phyloP scores from a whole-genome alignment of 2,888 invertebrate species.

The Ischnura elegans region DNA sequence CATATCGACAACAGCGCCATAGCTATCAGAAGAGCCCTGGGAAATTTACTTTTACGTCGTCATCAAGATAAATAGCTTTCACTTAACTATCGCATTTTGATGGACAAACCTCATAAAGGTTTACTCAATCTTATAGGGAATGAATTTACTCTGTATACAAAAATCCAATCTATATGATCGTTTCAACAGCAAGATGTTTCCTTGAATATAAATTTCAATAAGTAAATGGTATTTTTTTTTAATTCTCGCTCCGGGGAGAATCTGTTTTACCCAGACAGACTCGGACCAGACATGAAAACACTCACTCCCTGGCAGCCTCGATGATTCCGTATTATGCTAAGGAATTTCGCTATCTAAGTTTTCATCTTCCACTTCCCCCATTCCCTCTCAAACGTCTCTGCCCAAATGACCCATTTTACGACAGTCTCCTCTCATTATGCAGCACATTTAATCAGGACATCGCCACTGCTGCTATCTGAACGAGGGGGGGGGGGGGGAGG shows the following conservation, averaged over 20 bases:
- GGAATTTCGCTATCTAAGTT: neutral
- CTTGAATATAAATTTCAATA: neutral
- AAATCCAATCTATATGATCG: neutral
- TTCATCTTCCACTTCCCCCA: neutral
- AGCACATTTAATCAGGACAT: conserved; percentile 14
- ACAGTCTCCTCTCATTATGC: neutral
- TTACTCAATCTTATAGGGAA: neutral
- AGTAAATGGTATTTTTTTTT: neutral
- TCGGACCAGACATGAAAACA: neutral
- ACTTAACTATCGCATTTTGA: neutral
- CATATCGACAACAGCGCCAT: too few species aligned
- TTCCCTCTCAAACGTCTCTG: neutral
- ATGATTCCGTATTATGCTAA: neutral
- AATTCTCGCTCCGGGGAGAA: neutral
- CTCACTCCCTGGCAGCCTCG: neutral
- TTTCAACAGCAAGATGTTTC: neutral
- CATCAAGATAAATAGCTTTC: neutral
- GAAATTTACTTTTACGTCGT: too few species aligned
- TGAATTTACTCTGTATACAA: neutral
- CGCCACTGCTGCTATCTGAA: neutral
- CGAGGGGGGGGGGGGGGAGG: neutral
- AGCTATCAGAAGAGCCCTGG: neutral
- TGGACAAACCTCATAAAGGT: neutral
- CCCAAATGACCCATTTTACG: neutral
- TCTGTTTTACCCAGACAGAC: too few species aligned